These are phyloP conservation scores for Octomys mimax DNA, from an alignment of 2,797 vertebrate genomes.

Conservation along the genomic window DNA sequence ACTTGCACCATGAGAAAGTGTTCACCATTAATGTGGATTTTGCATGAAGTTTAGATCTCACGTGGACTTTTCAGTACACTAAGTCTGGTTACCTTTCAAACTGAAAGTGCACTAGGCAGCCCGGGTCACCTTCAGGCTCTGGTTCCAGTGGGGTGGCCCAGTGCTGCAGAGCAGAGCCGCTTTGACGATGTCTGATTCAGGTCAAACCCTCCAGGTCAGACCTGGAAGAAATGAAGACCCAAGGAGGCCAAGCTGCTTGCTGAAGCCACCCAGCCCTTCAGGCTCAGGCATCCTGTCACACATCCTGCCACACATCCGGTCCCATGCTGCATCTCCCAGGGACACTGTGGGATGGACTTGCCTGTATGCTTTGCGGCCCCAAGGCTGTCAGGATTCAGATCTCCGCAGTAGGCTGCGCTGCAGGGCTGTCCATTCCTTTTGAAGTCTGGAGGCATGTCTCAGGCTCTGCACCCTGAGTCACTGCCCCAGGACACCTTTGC, in stretches of 20 bases:
- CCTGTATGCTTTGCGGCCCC: not conserved
- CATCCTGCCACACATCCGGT: accelerated
- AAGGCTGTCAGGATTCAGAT: not conserved
- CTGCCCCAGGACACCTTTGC: not conserved
- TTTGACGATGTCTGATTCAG: not conserved
- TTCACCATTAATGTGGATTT: not conserved
- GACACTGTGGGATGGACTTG: not conserved
- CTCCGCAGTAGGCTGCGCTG: accelerated
- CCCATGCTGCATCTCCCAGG: not conserved
- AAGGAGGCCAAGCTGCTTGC: constrained; percentile 14
- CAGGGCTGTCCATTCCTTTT: not conserved
- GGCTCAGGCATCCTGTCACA: not conserved
- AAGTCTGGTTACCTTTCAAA: constrained; percentile 4
- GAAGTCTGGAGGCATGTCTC: not conserved
- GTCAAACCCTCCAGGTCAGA: constrained; percentile 33
- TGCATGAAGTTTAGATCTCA: not conserved
- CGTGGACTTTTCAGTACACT: not conserved
- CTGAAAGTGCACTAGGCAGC: not conserved
- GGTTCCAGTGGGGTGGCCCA: not conserved
- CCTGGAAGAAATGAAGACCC: constrained; percentile 54
- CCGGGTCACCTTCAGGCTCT: not conserved
- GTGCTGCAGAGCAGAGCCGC: not conserved
- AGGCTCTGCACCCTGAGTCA: not conserved
- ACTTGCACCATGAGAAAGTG: not conserved
- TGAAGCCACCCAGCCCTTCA: not conserved